A percentile compares a stretch with the other conserved stretches of the same genome.
Conservation (phyloP, 2,888 invertebrate genomes). For the Drosophila eohydei region DNA sequence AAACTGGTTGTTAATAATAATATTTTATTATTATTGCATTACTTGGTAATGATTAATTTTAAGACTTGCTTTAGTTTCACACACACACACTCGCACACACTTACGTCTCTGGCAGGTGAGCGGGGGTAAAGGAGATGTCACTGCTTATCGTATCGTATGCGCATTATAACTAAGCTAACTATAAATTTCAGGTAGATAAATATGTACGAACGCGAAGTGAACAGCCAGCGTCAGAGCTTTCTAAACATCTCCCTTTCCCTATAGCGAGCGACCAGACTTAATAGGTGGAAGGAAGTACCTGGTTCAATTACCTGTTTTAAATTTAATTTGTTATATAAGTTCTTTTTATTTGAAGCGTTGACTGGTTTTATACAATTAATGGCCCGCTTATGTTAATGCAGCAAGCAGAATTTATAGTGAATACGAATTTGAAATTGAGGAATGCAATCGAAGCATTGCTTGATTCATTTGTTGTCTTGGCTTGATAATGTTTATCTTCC, state of each 20-base stretch:
- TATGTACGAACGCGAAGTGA: not conserved
- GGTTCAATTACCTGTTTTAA: slow-evolving; percentile 14
- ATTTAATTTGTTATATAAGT: slow-evolving; percentile 11
- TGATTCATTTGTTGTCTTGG: not conserved
- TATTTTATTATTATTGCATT: slow-evolving; percentile 77
- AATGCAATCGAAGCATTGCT: not conserved
- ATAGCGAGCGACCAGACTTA: slow-evolving; percentile 5
- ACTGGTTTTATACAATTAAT: slow-evolving; percentile 3
- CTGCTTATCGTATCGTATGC: slow-evolving; percentile 10
- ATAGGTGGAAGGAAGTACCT: slow-evolving; percentile 11
- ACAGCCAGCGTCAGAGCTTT: slow-evolving; percentile 1
- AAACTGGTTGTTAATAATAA: slow-evolving; percentile 74
- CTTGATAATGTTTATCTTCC: not conserved
- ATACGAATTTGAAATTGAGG: not conserved
- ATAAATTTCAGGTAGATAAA: slow-evolving; percentile 12
- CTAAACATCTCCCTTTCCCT: slow-evolving; percentile 10
- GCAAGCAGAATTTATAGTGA: slow-evolving; percentile 2
- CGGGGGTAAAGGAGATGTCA: slow-evolving; percentile 1
- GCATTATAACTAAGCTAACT: slow-evolving; percentile 1
- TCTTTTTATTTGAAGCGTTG: slow-evolving; percentile 4
- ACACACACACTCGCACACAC: slow-evolving; percentile 28
- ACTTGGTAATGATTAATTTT: slow-evolving; percentile 73
- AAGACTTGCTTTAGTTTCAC: slow-evolving; percentile 50
- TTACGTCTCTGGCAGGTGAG: not conserved
- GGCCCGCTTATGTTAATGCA: not conserved